These are phyloP conservation scores for Odontamblyopus lacepedii DNA, from an alignment of 2,797 vertebrate genomes.

Conservation along the genomic window DNA sequence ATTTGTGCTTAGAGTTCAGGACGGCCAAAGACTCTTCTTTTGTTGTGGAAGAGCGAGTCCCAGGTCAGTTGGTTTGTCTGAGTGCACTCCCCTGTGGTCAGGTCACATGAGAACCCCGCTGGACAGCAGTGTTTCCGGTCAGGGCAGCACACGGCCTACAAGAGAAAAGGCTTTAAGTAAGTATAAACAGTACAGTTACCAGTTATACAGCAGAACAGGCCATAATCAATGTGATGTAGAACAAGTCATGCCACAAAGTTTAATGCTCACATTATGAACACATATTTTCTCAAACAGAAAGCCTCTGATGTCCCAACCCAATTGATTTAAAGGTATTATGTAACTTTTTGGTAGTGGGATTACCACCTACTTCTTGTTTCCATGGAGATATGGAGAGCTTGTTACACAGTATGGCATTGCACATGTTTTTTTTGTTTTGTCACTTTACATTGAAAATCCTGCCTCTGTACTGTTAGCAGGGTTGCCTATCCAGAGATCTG, in stretches of 20 bases:
- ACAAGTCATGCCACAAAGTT: neutral
- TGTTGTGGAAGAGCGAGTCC: conserved; percentile 25
- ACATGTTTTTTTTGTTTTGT: too few species aligned
- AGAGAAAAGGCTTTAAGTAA: neutral
- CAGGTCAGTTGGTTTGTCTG: conserved; percentile 22
- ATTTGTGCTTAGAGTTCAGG: conserved; percentile 24
- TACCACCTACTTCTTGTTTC: too few species aligned
- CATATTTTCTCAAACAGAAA: neutral
- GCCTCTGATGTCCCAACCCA: neutral
- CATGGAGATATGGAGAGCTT: too few species aligned
- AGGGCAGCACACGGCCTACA: conserved; percentile 65
- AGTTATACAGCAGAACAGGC: neutral
- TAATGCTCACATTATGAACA: neutral
- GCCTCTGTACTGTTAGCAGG: too few species aligned
- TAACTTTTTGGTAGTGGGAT: too few species aligned
- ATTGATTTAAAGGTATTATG: too few species aligned
- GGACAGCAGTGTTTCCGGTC: conserved; percentile 63
- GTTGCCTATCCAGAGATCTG: too few species aligned
- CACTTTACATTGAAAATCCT: too few species aligned
- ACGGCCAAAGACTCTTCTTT: conserved; percentile 31
- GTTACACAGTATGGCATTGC: too few species aligned
- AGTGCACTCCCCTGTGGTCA: conserved; percentile 40
- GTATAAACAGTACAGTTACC: neutral
- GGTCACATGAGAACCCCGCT: conserved; percentile 44
- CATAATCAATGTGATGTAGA: neutral